Conservation (phyloP, 2,797 vertebrate genomes). For the Spheniscus humboldti region DNA sequence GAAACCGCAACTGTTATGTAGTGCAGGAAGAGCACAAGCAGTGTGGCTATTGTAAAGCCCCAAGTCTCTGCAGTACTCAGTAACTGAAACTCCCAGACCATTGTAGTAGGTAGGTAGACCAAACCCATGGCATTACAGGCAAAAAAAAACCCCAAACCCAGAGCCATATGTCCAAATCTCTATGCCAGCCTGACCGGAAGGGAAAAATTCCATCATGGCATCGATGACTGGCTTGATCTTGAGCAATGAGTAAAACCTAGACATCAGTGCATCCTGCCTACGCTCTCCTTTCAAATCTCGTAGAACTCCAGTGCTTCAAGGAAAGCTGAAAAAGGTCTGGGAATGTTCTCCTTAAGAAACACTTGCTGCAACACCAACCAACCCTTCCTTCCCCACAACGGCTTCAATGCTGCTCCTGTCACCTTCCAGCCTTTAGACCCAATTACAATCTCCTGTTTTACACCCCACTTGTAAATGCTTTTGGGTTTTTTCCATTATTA, state of each 20-base stretch:
- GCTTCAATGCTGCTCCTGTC: background rate
- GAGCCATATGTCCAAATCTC: background rate
- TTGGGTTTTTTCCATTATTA: background rate
- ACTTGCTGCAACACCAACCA: background rate
- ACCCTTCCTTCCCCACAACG: background rate
- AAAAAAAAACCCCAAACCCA: background rate
- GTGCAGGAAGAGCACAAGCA: background rate
- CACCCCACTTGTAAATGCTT: background rate
- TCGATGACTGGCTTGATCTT: background rate
- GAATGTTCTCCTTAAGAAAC: background rate
- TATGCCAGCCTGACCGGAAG: background rate
- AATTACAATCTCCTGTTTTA: background rate
- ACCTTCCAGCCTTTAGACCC: background rate
- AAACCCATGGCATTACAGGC: background rate
- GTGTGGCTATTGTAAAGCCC: background rate
- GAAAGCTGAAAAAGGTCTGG: background rate
- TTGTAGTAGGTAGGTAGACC: background rate
- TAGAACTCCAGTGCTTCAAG: background rate
- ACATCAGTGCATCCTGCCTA: background rate
- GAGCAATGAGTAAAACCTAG: background rate
- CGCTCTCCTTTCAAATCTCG: background rate
- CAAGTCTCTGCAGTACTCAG: background rate
- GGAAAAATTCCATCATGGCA: background rate
- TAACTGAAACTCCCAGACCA: background rate
- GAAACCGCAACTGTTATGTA: background rate